Evolutionary conservation across 2,888 invertebrate species (phyloP).

Genomic region (Drosophila merina): DNA sequence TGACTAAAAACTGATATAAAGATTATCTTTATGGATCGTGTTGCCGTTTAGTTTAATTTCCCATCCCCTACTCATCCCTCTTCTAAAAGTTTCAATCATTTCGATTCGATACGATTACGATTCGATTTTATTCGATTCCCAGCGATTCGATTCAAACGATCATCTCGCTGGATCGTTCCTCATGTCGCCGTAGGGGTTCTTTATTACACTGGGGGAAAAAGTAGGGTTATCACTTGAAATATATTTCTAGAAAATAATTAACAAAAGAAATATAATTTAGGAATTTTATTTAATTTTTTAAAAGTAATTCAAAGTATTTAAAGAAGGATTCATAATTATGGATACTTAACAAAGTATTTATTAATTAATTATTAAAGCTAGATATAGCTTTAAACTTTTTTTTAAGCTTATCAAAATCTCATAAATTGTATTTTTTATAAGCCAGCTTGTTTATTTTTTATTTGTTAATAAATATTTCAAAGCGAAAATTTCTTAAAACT

Average conservation of each 20-base stretch:
- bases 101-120: constrained; percentile 4
- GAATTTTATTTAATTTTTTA: neutral
- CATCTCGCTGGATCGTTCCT: neutral
- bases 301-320: neutral
- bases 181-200: constrained; percentile 3
- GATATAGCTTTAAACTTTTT: too few species aligned
- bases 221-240: neutral
- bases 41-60: constrained; percentile 50
- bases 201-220: neutral
- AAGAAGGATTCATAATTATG: too few species aligned
- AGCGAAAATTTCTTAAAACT: too few species aligned
- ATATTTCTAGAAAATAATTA: neutral
- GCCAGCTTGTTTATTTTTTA: too few species aligned
- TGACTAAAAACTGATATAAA: constrained; percentile 40
- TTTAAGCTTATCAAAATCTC: too few species aligned
- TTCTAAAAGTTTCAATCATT: neutral
- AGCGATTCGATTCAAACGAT: constrained; percentile 19
- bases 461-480: too few species aligned
- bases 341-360: too few species aligned
- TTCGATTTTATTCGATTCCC: constrained; percentile 16
- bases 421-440: too few species aligned
- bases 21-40: constrained; percentile 55
- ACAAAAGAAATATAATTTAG: neutral
- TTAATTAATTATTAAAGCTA: too few species aligned
- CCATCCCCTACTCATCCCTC: constrained; percentile 4